Evolutionary conservation across 2,888 invertebrate genomes (phyloP), one percentile per base, ranked within the genome.

Genomic region (Drosophila kanekoi): DNA sequence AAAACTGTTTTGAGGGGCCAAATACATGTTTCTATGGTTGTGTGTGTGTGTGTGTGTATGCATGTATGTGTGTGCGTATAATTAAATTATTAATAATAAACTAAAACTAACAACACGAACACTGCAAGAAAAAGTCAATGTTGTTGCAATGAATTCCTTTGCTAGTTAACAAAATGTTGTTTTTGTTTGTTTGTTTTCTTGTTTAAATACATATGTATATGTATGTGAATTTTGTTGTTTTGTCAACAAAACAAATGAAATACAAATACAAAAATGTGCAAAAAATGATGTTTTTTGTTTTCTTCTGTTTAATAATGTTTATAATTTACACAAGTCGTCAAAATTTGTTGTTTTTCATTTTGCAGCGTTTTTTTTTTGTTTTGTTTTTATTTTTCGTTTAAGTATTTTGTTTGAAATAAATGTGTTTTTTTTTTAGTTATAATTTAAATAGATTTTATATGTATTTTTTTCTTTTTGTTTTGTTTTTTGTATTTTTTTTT

Each of bases 81-180:
- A 52, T 75, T 72, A 77, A 77, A 67, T 75, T 59, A 72, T 49
- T 79, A 61, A 54, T 67, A 64, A 43, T 79, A 65, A 63, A 49
- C 32, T 77, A 62, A 60, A 72, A 44, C 54, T 61, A 76, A 71
- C 35, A 56, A 52, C 32, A 53, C 41, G 52, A 68, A 61, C 68
- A 73, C n/a, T n/a, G 57, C 57, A 61, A 48, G 48, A 56, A 52
- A 53, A n/a, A 14, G 16, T 40, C 41, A 16, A 37, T 37, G 38
- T 43, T 69, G 40, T 51, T 61, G 52, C 51, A 32, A 44, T 54
- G 16, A 57, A 57, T 56, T 48, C 10, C 38, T 18, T 38, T 44
- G 47, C 54, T 52, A 56, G 33, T 35, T 56, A 53, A 63, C 58
- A 75, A 38, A 75, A 58, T n/a, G 33, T 16, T 56, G 8, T 28